Evolutionary conservation across 2,113 vertebrate genomes (phyloP).

Genomic region (Austrofundulus limnaeus): DNA sequence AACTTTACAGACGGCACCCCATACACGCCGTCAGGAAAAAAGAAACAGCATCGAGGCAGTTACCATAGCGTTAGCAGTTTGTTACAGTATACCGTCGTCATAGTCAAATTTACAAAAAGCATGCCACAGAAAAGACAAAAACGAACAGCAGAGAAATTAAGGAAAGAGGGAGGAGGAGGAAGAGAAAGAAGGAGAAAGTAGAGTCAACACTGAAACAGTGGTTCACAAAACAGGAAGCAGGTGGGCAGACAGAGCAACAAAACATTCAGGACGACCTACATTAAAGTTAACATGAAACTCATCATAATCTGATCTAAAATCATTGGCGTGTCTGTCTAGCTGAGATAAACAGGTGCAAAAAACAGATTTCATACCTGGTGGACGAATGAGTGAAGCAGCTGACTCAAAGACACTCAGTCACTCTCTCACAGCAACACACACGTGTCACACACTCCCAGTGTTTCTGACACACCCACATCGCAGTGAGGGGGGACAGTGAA

Average conservation of each 20-base stretch:
- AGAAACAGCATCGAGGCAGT: slow-evolving; percentile 43
- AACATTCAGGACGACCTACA: slow-evolving; percentile 28
- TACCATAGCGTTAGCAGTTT: slow-evolving; percentile 39
- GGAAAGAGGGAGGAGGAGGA: slow-evolving; percentile 19
- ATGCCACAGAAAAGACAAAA: slow-evolving; percentile 71
- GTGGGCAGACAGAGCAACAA: slow-evolving; percentile 46
- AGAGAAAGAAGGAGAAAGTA: neutral
- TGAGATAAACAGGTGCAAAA: slow-evolving; percentile 27
- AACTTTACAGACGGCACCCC: no score
- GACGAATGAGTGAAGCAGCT: slow-evolving; percentile 74
- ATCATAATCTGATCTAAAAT: slow-evolving; percentile 40
- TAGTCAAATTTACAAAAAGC: slow-evolving; percentile 57
- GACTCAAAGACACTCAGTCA: slow-evolving; percentile 49
- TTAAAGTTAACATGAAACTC: neutral
- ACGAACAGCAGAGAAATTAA: slow-evolving; percentile 45
- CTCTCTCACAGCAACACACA: slow-evolving; percentile 31
- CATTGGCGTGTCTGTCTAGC: slow-evolving; percentile 37
- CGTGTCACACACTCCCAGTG: slow-evolving; percentile 12
- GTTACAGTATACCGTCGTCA: slow-evolving; percentile 24
- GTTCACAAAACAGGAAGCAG: slow-evolving; percentile 67
- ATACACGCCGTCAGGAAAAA: no score
- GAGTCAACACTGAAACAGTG: slow-evolving; percentile 65
- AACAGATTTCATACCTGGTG: slow-evolving; percentile 68
- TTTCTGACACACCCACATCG: slow-evolving; percentile 26
- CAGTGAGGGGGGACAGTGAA: slow-evolving; percentile 65